Base-by-base conservation (phyloP, 1,140 invertebrate species). In the Hyles euphorbiae region DNA sequence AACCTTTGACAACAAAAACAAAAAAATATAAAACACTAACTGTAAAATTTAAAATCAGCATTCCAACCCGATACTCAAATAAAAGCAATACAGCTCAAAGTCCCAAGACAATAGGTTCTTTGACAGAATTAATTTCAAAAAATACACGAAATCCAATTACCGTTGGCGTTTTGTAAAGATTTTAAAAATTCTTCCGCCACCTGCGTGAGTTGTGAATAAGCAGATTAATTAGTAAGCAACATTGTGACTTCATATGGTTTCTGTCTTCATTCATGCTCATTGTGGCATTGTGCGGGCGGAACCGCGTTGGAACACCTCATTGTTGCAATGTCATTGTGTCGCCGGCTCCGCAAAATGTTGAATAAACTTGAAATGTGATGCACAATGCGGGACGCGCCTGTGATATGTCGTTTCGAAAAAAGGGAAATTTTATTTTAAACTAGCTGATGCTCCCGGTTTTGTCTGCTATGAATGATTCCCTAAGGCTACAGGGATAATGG, bases 191-290 rank as follows among this genome's bases (percentile, higher is more conserved):
- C 53, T 46, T 56, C 34, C 52, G 53, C 45, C 56, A 52, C 50
- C 33, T 52, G 34, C 33, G 50, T 3, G 12, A 40, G 22, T 22
- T 55, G 58, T 61, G 53, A 68, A 67, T 67, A 67, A 65, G 72
- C 60, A 65, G 69, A 74, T 72, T 78, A 78, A 74, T 74, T 74
- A 67, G 65, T 54, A 67, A 61, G 46, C 58, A 70, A 75, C 75
- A 72, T 67, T 61, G 60, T 54, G 70, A 70, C 44, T 56, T 34
- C 53, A 32, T 34, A 53, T 40, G 36, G 8, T 22, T 53, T 34
- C 51, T 56, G 56, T 34, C 34, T 46, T 57, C 55, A 57, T 56
- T 58, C 53, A 46, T 45, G 45, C 34, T 46, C 40, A 66, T 66
- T 62, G 60, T 66, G 52, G 44, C 56, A 54, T 45, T 54, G 53